These are phyloP conservation scores for Nephila pilipes DNA, from an alignment of 1,140 invertebrate species.

Conservation along the genomic window DNA sequence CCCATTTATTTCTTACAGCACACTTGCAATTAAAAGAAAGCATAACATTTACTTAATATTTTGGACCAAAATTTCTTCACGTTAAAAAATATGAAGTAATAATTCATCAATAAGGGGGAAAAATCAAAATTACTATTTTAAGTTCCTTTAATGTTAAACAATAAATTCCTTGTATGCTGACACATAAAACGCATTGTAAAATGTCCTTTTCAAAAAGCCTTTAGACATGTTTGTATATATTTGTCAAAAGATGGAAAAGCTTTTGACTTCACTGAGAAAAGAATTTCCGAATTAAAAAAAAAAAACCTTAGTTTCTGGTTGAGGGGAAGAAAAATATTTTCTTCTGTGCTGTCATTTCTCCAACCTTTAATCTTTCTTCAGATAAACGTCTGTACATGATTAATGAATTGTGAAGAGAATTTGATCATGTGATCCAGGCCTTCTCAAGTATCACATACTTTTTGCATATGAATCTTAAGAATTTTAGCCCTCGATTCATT, in stretches of 20 bases:
- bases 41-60: too few species aligned
- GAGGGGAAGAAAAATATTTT: neutral
- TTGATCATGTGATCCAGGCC: neutral
- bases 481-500: neutral
- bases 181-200: neutral
- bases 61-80: too few species aligned
- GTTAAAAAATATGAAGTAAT: too few species aligned
- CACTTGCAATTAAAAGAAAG: too few species aligned
- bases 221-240: neutral
- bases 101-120: too few species aligned
- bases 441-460: neutral
- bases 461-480: constrained; percentile 42
- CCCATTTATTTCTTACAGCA: too few species aligned
- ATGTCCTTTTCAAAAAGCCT: neutral
- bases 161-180: neutral
- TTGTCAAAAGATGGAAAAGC: neutral
- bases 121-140: too few species aligned
- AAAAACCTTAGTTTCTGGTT: neutral
- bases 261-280: neutral
- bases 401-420: constrained; percentile 26
- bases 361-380: neutral
- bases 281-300: neutral
- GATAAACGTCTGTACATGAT: constrained; percentile 2
- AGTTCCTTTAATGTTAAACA: too few species aligned
- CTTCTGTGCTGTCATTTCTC: neutral